A percentile compares a stretch with the other conserved stretches of the same genome.
These are phyloP conservation scores for Pteronotus mesoamericanus DNA, from an alignment of 2,797 vertebrate genomes.

Conservation along the genomic window DNA sequence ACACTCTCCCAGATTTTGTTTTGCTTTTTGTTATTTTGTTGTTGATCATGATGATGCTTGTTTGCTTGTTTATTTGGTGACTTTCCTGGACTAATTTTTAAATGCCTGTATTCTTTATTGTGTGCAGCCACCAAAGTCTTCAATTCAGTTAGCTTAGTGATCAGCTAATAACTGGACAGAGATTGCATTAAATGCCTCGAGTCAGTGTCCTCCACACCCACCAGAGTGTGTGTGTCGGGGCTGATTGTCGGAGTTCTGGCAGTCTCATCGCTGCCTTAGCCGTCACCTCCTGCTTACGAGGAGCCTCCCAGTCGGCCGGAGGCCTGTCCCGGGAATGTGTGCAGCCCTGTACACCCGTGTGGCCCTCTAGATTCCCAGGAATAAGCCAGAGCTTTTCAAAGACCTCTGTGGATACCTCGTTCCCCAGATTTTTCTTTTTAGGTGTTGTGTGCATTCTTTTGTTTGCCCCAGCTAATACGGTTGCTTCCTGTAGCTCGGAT, in stretches of 20 bases:
- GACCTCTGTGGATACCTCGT: not conserved
- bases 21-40: not conserved
- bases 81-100: not conserved
- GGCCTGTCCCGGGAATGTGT: not conserved
- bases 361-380: not conserved
- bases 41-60: not conserved
- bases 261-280: not conserved
- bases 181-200: not conserved
- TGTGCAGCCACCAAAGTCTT: not conserved
- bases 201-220: not conserved
- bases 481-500: not conserved
- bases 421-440: not conserved
- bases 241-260: not conserved
- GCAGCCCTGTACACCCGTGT: not conserved
- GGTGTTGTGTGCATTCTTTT: not conserved
- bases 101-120: not conserved
- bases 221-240: not conserved
- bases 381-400: not conserved
- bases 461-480: not conserved
- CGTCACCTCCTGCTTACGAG: not conserved
- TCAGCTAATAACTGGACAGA: not conserved
- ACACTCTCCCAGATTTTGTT: not conserved
- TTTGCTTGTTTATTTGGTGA: not conserved
- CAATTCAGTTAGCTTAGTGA: not conserved
- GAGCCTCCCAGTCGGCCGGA: not conserved